phyloP scores from a whole-genome alignment of 2,797 vertebrate genomes.

The Pipistrellus pipistrellus region DNA sequence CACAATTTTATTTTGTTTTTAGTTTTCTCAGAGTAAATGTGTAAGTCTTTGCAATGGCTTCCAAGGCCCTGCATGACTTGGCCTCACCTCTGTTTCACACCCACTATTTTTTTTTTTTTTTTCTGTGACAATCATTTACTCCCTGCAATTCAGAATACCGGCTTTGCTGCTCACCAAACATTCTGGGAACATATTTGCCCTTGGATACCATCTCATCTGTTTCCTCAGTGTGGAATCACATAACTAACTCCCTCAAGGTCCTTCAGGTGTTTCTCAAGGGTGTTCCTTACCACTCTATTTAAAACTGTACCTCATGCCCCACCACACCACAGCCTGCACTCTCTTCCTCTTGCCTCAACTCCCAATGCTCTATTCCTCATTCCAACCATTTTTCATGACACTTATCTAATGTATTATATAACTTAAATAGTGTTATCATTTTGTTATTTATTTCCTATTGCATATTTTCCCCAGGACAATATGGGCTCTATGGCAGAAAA shows the following conservation, averaged over 20 bases:
- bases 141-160: not conserved
- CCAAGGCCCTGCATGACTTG: rapidly evolving
- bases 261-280: not conserved
- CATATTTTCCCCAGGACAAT: not conserved
- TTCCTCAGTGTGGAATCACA: rapidly evolving
- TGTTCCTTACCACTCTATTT: rapidly evolving
- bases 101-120: not conserved
- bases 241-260: rapidly evolving
- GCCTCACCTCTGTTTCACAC: not conserved
- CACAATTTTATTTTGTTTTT: not conserved
- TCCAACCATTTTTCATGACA: not conserved
- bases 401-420: not conserved
- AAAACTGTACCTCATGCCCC: not conserved
- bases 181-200: not conserved
- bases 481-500: not conserved
- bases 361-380: rapidly evolving
- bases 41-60: not conserved
- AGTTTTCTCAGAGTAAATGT: not conserved
- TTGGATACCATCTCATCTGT: not conserved
- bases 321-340: not conserved
- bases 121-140: not conserved
- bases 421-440: not conserved
- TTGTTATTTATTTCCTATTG: not conserved
- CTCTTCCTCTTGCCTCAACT: too few relatives aligned
- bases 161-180: not conserved